Base-by-base conservation (phyloP, 1,140 invertebrate species). In the Adoxophyes honmai region DNA sequence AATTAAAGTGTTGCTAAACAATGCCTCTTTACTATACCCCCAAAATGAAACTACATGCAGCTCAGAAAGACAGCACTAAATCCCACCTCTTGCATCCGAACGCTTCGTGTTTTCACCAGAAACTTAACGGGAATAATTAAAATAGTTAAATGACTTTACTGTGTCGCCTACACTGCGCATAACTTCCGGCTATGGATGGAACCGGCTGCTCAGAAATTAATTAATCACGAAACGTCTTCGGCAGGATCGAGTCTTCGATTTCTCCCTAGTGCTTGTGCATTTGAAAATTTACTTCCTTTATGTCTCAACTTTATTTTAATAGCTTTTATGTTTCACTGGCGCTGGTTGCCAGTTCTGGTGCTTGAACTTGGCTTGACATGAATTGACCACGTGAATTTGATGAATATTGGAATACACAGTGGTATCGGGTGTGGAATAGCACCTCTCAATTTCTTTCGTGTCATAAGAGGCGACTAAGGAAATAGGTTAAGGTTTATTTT, bases 161-260 rank as follows among this genome's bases (percentile, higher is more conserved):
- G 42, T 48, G 1, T 33, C 21, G 0, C 15, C n/a, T 18, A 7
- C 18, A 14, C 14, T 48, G 42, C 21, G 42, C 21, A 44, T 16
- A 44, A 44, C 42, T 28, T 48, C 42, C 11, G n/a, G 42, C 42
- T 48, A 33, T 48, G 18, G 37, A 39, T 39, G 39, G 42, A 48
- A 28, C 42, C 42, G 21, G 42, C 42, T 48, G 39, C 14, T 16
- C 15, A 21, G 18, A 48, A 48, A 48, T 48, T 48, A 48, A 48
- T 48, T 48, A 48, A 48, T 48, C 42, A 48, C 21, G 42, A 48
- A 18, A 28, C 42, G 42, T 48, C 42, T 48, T 16, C 42, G 42
- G 42, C 42, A 48, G 39, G 39, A 2, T 28, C 15, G 39, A 44
- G 42, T n/a, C n/a, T 48, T 48, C 42, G 42, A 48, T 48, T 48